A percentile compares a stretch with the other conserved stretches of the same genome.
Conservation (phyloP, 1,140 invertebrate species). For the Trissolcus basalis region DNA sequence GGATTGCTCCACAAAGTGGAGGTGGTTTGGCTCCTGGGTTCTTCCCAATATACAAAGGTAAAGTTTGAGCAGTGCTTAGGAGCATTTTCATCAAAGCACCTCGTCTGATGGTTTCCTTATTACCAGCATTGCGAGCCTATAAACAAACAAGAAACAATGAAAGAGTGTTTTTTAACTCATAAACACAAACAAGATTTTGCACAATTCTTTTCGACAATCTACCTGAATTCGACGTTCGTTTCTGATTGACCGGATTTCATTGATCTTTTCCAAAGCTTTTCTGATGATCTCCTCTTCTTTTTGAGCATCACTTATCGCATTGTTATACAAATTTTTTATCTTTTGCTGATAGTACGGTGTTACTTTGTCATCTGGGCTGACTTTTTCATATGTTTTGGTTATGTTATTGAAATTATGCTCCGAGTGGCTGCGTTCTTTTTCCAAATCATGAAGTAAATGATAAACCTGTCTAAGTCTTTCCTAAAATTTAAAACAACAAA, state of each 20-base stretch:
- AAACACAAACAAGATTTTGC: too few relatives aligned
- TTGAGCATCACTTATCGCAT: conserved; percentile 86
- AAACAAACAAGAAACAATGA: conserved; percentile 24
- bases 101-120: conserved; percentile 93
- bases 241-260: conserved; percentile 91
- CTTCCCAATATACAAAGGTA: conserved; percentile 95
- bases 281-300: conserved; percentile 90
- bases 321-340: conserved; percentile 87
- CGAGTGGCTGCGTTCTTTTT: conserved; percentile 84
- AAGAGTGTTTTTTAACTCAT: not conserved
- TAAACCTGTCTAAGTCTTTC: not conserved
- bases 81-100: conserved; percentile 97
- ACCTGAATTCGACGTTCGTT: conserved; percentile 92
- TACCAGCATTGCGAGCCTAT: conserved; percentile 86
- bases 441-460: conserved; percentile 86
- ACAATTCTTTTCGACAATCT: conserved; percentile 8
- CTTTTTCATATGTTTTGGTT: conserved; percentile 86
- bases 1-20: conserved; percentile 93
- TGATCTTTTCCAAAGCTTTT: conserved; percentile 89
- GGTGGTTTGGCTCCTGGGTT: conserved; percentile 88
- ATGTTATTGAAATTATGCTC: conserved; percentile 88
- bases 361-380: conserved; percentile 82
- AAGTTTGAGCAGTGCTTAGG: conserved; percentile 90
- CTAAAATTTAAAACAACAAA: not conserved
- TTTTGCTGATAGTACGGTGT: conserved; percentile 83